phyloP scores from a whole-genome alignment of 1,140 invertebrate genomes.

The Steinernema khuongi region DNA sequence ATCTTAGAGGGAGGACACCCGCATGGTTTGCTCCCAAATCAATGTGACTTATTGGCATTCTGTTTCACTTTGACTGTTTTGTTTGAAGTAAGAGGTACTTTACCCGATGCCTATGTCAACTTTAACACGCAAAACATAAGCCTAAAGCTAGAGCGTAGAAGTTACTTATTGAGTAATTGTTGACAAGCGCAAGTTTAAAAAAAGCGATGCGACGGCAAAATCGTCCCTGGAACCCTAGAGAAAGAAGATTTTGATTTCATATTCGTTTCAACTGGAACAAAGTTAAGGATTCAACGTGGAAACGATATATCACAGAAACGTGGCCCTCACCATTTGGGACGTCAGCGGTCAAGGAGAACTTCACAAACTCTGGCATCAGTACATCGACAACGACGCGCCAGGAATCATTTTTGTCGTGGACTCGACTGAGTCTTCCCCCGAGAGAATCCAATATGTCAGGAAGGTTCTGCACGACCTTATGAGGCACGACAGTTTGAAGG shows the following conservation, averaged over 20 bases:
- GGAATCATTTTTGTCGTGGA: conserved; percentile 19
- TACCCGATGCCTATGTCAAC: too few relatives aligned
- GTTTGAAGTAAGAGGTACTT: too few relatives aligned
- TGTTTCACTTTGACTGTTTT: too few relatives aligned
- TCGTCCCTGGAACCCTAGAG: background rate
- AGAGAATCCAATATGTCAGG: background rate
- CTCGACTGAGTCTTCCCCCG: background rate
- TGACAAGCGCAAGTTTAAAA: too few relatives aligned
- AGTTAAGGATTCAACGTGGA: conserved; percentile 25
- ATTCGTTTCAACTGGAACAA: too few relatives aligned
- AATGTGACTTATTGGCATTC: too few relatives aligned
- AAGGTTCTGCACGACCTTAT: background rate
- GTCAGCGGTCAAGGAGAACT: conserved; percentile 8
- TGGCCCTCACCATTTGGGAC: conserved; percentile 21
- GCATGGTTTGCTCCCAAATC: too few relatives aligned
- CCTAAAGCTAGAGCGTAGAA: too few relatives aligned
- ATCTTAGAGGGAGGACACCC: too few relatives aligned
- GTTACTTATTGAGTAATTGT: too few relatives aligned
- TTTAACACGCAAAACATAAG: too few relatives aligned
- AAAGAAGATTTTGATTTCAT: background rate
- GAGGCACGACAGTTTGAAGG: background rate
- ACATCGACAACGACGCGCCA: conserved; percentile 10
- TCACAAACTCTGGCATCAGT: conserved; percentile 17
- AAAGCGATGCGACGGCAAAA: background rate
- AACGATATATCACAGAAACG: background rate